phyloP scores from a whole-genome alignment of 92 coral and sea anemone species.

The Scolanthus callimorphus region DNA sequence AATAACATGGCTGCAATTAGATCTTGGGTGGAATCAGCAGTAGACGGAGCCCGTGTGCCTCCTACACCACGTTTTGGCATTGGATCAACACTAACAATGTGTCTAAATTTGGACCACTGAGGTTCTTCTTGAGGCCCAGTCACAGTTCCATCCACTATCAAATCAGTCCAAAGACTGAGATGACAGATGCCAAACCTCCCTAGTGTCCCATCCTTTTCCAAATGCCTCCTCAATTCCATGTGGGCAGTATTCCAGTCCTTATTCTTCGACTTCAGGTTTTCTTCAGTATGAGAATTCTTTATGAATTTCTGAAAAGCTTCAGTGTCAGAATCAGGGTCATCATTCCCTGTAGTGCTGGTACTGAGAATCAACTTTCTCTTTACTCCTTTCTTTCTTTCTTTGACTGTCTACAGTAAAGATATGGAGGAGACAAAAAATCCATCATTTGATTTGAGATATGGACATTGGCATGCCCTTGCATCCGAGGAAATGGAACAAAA shows the following conservation, averaged over 20 bases:
- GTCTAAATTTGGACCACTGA: constrained; percentile 39
- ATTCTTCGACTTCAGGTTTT: constrained; percentile 22
- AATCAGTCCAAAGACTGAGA: constrained; percentile 52
- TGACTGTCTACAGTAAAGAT: too few species aligned
- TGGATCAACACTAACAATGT: constrained; percentile 33
- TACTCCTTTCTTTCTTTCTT: too few species aligned
- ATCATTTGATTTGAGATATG: too few species aligned
- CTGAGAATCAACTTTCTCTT: constrained; percentile 5
- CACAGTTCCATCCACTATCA: constrained; percentile 37
- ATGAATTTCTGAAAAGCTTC: constrained; percentile 5
- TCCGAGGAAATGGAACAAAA: too few species aligned
- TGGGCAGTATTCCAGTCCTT: constrained; percentile 43
- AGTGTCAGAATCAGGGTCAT: constrained; percentile 11
- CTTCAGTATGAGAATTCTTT: constrained; percentile 10
- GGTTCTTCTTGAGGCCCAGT: constrained; percentile 43
- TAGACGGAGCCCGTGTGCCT: constrained; percentile 1
- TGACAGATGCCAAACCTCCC: constrained; percentile 41
- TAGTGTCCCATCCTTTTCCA: constrained; percentile 30
- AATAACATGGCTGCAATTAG: constrained; percentile 3
- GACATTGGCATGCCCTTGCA: too few species aligned
- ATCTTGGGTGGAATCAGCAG: not conserved
- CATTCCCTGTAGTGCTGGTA: not conserved
- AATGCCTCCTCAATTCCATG: constrained; percentile 19
- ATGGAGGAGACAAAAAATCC: too few species aligned
- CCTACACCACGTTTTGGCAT: constrained; percentile 29